Percentiles rank a stretch among this genome's conserved stretches.
phyloP scores from a whole-genome alignment of 37 sponge, comb jelly and placozoan genomes.

The Amphimedon queenslandica region DNA sequence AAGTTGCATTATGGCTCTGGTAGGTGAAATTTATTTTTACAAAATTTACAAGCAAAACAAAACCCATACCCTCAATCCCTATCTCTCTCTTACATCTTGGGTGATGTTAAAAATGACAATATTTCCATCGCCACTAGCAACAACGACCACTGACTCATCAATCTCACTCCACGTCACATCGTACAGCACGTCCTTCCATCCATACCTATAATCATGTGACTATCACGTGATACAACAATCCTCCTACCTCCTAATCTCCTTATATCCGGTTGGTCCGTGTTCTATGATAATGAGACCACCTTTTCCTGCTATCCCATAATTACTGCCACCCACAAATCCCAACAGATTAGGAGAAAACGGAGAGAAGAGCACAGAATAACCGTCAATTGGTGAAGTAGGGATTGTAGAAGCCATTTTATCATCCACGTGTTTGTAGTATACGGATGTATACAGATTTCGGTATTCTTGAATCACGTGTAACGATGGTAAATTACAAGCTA shows the following conservation, averaged over 20 bases:
- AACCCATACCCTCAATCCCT: not conserved
- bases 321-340: slow-evolving; percentile 59
- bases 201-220: slow-evolving; percentile 5
- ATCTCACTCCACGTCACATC: slow-evolving; percentile 82
- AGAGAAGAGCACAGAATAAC: slow-evolving; percentile 67
- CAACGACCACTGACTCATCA: slow-evolving; percentile 48
- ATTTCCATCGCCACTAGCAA: slow-evolving; percentile 60
- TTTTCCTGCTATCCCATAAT: slow-evolving; percentile 81
- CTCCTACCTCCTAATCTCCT: slow-evolving; percentile 24
- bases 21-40: no score
- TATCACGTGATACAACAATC: not conserved
- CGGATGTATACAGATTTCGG: no score
- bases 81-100: slow-evolving; percentile 17
- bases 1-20: no score
- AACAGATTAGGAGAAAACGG: slow-evolving; percentile 44
- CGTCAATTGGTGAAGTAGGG: slow-evolving; percentile 41
- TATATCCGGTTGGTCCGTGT: slow-evolving; percentile 13
- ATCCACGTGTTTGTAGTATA: no score
- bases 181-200: slow-evolving; percentile 63
- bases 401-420: not conserved
- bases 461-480: no score
- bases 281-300: not conserved
- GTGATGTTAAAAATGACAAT: slow-evolving; percentile 45
- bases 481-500: not conserved
- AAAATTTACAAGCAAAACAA: not conserved